Evolutionary conservation across 92 coral and sea anemone species (phyloP), one percentile per base, ranked within the genome.

Genomic region (Paramuricea clavata): DNA sequence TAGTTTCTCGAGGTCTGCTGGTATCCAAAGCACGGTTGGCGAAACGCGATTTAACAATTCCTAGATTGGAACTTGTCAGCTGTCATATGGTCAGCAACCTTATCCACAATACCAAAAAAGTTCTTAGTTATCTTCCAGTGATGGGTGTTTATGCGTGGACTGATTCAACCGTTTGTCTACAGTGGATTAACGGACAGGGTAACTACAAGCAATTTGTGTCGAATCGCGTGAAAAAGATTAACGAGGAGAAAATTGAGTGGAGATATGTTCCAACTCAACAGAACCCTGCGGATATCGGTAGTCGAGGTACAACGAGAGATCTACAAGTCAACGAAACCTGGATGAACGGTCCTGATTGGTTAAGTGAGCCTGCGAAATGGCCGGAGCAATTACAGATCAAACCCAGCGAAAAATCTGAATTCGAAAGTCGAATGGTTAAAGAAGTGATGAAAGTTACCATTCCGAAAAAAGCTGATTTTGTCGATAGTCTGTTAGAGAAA

Each of bases 161-260:
- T 15, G 89, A 89, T 64, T 76, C 85, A 21, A 83, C 65, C 49
- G 86, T 89, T 5, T 81, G 88, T 2, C 60, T 89, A n/a, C 81
- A 78, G 50, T 84, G 89, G 89, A 69, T 84, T 7, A 5, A 28
- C n/a, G 67, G 56, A 0, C 17, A 39, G n/a, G n/a, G 89, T 5
- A 57, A 77, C 12, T 89, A 83, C 22, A 67, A 65, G 32, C 88
- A 83, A 60, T 89, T 89, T 41, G 86, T 89, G 19, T 34, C 57
- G 15, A 89, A 89, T 67, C 49, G 89, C 1, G n/a, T n/a, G n/a
- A n/a, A n/a, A n/a, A n/a, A n/a, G n/a, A n/a, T n/a, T n/a, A n/a
- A n/a, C n/a, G n/a, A n/a, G n/a, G n/a, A n/a, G n/a, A n/a, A n/a
- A n/a, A n/a, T n/a, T n/a, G n/a, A n/a, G n/a, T n/a, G n/a, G n/a